Evolutionary conservation across 2,797 vertebrate genomes (phyloP).

Genomic region (Arremon aurantiirostris): DNA sequence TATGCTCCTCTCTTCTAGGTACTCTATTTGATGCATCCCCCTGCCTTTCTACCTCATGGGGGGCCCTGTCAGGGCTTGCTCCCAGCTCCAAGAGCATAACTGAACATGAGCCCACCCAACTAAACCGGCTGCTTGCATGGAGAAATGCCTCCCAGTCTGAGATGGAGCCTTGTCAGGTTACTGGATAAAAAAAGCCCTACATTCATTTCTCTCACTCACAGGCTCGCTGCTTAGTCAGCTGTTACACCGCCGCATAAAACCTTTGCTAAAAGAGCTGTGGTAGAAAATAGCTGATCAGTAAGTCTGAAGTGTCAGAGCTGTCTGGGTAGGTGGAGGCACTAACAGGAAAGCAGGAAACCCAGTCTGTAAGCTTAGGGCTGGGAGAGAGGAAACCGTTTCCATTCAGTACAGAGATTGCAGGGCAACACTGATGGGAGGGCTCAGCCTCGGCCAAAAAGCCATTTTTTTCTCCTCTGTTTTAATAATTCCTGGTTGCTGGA

Average conservation of each 20-base stretch:
- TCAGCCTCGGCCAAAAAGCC: slow-evolving; percentile 44
- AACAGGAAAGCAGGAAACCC: slow-evolving; percentile 79
- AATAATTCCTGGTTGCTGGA: slow-evolving; percentile 39
- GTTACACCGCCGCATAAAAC: slow-evolving; percentile 51
- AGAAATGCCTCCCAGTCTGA: slow-evolving; percentile 1
- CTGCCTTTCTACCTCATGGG: not conserved
- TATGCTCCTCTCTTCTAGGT: not conserved
- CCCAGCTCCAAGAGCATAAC: not conserved
- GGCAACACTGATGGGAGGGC: not conserved
- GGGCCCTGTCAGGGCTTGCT: not conserved
- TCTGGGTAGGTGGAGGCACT: slow-evolving; percentile 78
- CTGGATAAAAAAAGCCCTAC: not conserved
- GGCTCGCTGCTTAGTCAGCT: slow-evolving; percentile 82
- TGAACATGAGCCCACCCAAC: not conserved
- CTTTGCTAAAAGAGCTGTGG: slow-evolving; percentile 75
- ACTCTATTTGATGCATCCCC: not conserved
- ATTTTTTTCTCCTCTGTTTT: slow-evolving; percentile 9
- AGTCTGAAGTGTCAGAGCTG: slow-evolving; percentile 78
- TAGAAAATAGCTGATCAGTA: slow-evolving; percentile 81
- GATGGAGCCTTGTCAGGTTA: not conserved
- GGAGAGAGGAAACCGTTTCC: slow-evolving; percentile 58
- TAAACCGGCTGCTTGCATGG: not conserved
- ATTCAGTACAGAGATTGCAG: slow-evolving; percentile 36
- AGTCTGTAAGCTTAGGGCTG: slow-evolving; percentile 51
- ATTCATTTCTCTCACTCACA: slow-evolving; percentile 7